Evolutionary conservation across 2,888 invertebrate genomes (phyloP), one percentile per base, ranked within the genome.

Genomic region (Apocheima hispidaria): DNA sequence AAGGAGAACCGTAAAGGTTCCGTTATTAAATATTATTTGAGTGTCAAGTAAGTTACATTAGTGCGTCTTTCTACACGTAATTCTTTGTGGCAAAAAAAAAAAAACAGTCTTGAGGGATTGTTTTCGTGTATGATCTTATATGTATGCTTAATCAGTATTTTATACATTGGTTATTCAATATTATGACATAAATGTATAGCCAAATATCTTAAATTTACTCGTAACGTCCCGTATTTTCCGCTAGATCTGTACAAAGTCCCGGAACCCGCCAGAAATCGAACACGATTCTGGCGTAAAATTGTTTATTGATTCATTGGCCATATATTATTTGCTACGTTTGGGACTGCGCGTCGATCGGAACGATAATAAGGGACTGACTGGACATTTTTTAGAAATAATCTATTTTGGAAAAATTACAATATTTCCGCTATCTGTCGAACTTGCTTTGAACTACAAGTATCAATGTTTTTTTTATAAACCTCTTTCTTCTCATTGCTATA

Each of bases 251-350:
- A 87, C 85, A 86, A 87, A 88, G 87, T 84, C 76, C 77, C 77
- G 78, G 73, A 82, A 64, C 56, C 51, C 60, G 56, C 36, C 83
- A 84, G 86, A 84, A 83, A 82, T 80, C 79, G 85, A 78, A 79
- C 77, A 78, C 68, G 81, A 83, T 77, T 83, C 43, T 60, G 84
- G 87, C 90, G 87, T 87, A 83, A 91, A 92, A 90, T 91, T 90
- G 90, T 88, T 88, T 90, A 88, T 90, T 86, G 89, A 90, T 91
- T 90, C 88, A 84, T 60, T 63, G 59, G 44, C 30, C 33, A 60
- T 54, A 38, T n/a, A n/a, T n/a, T n/a, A n/a, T 60, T 50, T 51
- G 54, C 28, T 59, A 59, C 28, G 12, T 10, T 36, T 12, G 44
- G 33, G 43, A 20, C 20, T 33, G 48, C 12, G 30, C 18, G 20